Evolutionary conservation across 2,888 invertebrate species (phyloP).

Genomic region (Cheilosia soror): DNA sequence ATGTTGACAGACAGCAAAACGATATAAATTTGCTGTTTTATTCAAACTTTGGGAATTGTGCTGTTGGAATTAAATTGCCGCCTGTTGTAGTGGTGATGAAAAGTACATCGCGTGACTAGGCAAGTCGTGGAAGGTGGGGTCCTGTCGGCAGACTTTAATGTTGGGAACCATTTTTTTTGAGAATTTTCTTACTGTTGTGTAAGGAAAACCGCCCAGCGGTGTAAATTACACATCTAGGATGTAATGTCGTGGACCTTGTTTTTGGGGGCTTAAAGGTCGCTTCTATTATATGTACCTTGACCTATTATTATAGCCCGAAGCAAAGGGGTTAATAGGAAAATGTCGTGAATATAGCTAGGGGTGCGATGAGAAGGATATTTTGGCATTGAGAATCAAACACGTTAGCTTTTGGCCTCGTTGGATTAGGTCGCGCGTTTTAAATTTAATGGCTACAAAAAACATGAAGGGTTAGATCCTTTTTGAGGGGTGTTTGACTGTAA

Average conservation of each 20-base stretch:
- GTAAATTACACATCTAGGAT: slow-evolving; percentile 21
- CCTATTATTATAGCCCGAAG: background rate
- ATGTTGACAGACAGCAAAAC: slow-evolving; percentile 10
- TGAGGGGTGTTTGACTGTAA: no score
- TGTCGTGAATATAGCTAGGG: background rate
- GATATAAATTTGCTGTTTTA: slow-evolving; percentile 39
- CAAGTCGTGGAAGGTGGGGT: background rate
- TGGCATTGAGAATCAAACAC: background rate
- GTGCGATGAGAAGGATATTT: background rate
- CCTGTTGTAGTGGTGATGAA: background rate
- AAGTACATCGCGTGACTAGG: slow-evolving; percentile 62
- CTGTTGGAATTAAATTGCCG: slow-evolving; percentile 19
- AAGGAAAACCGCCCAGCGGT: background rate
- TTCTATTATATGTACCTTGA: slow-evolving; percentile 19
- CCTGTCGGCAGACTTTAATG: slow-evolving; percentile 22
- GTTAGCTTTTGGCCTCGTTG: no score
- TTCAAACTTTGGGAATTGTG: slow-evolving; percentile 20
- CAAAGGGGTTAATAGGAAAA: slow-evolving; percentile 11
- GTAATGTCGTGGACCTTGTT: background rate
- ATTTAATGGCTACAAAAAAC: no score
- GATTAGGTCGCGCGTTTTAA: no score
- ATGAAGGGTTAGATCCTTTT: no score
- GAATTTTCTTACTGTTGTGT: background rate
- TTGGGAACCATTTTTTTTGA: slow-evolving; percentile 24
- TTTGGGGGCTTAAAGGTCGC: slow-evolving; percentile 2